phyloP scores from a whole-genome alignment of 1,140 invertebrate species.

The Bombus pyrosoma region DNA sequence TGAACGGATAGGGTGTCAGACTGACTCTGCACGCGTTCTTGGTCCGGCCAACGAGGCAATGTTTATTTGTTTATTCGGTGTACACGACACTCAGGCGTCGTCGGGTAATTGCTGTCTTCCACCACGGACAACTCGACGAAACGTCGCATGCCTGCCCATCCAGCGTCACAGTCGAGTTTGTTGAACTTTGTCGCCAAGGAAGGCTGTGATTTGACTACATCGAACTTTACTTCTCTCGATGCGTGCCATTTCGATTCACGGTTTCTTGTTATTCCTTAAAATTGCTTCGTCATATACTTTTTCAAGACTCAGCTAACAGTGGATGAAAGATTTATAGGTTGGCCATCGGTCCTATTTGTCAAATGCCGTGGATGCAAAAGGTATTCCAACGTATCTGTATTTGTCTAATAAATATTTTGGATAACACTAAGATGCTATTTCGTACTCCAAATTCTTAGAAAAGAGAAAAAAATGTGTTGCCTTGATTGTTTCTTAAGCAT shows the following conservation, averaged over 20 bases:
- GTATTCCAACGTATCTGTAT: neutral
- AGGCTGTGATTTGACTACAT: slow-evolving; percentile 1
- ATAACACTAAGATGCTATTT: neutral
- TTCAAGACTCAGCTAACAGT: neutral
- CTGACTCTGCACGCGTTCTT: slow-evolving; percentile 41
- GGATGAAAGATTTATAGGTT: neutral
- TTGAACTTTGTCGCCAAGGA: slow-evolving; percentile 31
- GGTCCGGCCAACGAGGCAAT: slow-evolving; percentile 28
- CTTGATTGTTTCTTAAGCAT: neutral
- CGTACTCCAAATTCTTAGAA: neutral
- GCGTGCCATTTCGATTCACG: neutral
- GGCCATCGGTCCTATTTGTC: neutral
- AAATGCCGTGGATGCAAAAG: neutral
- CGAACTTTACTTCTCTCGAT: neutral
- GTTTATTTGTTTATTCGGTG: slow-evolving; percentile 63
- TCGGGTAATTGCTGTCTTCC: slow-evolving; percentile 44
- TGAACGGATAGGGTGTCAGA: slow-evolving; percentile 32
- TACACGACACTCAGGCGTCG: slow-evolving; percentile 42
- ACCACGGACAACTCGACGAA: slow-evolving; percentile 39
- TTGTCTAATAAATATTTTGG: neutral
- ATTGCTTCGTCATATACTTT: too few species aligned
- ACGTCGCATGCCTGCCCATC: slow-evolving; percentile 4
- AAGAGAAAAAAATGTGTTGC: too few species aligned
- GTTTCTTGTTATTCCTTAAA: neutral
- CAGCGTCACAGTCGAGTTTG: slow-evolving; percentile 12